Conservation (phyloP, 2,888 invertebrate species). For the Cheilosia grossa region DNA sequence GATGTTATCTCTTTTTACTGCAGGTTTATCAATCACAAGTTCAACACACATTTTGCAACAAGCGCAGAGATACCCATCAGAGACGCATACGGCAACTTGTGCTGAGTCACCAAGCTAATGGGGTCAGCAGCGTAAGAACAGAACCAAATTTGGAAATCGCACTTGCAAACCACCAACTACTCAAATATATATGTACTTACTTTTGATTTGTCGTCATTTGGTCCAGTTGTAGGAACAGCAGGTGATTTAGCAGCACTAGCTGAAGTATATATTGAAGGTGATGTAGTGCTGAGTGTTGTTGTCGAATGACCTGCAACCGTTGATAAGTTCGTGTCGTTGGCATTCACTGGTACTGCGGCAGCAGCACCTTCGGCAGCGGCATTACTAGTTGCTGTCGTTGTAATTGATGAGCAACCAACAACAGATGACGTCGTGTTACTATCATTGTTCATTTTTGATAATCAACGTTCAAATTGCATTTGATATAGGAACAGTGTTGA, state of each 20-base stretch:
- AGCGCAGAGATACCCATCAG: neutral
- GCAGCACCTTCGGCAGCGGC: constrained; percentile 21
- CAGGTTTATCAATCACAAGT: no score
- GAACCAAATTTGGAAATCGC: constrained; percentile 15
- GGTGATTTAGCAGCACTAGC: constrained; percentile 48
- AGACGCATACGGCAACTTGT: neutral
- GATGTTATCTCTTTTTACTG: no score
- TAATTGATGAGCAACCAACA: constrained; percentile 67
- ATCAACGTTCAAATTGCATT: constrained; percentile 62
- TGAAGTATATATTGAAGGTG: constrained; percentile 58
- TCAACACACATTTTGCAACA: neutral
- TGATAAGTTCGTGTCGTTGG: constrained; percentile 36
- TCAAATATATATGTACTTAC: constrained; percentile 33
- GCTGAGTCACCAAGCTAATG: constrained; percentile 1
- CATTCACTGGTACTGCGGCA: constrained; percentile 41
- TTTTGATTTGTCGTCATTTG: constrained; percentile 53
- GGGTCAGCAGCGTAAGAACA: constrained; percentile 5
- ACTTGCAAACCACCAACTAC: neutral
- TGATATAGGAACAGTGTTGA: constrained; percentile 40
- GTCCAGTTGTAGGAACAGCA: constrained; percentile 46
- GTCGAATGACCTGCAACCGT: constrained; percentile 52
- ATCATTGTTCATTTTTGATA: constrained; percentile 71
- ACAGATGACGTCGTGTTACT: constrained; percentile 61
- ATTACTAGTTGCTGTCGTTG: constrained; percentile 55
- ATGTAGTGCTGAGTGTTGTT: constrained; percentile 54